A percentile compares a stretch with the other conserved stretches of the same genome.
Conservation (phyloP, 2,888 invertebrate species). For the Andrena chrysosceles region DNA sequence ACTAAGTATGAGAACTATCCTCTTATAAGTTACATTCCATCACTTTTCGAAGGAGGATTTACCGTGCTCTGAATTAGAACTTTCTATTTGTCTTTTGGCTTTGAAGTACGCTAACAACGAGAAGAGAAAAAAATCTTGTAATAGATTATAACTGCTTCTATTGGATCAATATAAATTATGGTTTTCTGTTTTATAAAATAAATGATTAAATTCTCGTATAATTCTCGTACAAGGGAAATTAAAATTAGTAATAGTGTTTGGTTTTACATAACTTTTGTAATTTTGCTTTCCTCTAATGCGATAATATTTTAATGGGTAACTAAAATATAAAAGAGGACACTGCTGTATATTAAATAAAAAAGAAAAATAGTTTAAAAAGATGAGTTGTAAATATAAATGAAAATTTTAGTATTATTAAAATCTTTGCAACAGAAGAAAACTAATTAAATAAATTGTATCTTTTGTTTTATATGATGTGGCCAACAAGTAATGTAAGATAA, state of each 20-base stretch:
- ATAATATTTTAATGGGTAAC: too few species aligned
- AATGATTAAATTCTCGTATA: conserved; percentile 5
- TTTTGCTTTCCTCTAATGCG: neutral
- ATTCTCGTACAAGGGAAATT: neutral
- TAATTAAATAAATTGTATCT: neutral
- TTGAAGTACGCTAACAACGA: neutral
- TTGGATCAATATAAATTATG: conserved; percentile 15
- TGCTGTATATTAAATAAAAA: too few species aligned
- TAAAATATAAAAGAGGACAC: too few species aligned
- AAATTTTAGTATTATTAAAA: neutral
- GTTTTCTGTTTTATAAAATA: conserved; percentile 20
- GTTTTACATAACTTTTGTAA: neutral
- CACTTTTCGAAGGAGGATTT: conserved; percentile 40
- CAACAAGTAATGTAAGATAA: neutral
- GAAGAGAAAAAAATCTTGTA: neutral
- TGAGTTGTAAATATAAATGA: neutral
- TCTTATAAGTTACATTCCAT: conserved; percentile 39
- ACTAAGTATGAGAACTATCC: conserved; percentile 64
- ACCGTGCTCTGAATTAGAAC: conserved; percentile 26
- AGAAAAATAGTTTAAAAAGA: neutral
- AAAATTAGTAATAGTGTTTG: neutral
- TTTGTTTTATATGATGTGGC: neutral
- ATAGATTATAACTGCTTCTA: conserved; percentile 12
- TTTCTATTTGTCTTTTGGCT: neutral
- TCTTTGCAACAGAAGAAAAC: neutral